Evolutionary conservation across 2,888 invertebrate species (phyloP).

Genomic region (Monochamus alternatus): DNA sequence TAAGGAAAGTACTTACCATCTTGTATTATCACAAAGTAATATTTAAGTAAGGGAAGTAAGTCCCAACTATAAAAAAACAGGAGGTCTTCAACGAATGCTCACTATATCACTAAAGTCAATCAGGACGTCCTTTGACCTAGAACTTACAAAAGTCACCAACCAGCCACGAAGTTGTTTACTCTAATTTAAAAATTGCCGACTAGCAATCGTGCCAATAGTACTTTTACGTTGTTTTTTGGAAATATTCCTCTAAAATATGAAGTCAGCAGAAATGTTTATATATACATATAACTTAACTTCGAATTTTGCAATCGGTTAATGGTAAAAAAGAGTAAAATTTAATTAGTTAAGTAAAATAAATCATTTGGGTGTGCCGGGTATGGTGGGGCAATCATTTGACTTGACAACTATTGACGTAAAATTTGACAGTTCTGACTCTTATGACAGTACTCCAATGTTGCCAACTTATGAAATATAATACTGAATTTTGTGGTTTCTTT

Average conservation of each 20-base stretch:
- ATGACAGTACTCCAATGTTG: too few relatives aligned
- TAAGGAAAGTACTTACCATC: conserved; percentile 23
- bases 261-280: too few relatives aligned
- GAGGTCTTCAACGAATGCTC: conserved; percentile 41
- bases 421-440: neutral
- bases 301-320: too few relatives aligned
- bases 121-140: conserved; percentile 55
- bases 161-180: too few relatives aligned
- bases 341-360: neutral
- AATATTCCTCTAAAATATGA: too few relatives aligned
- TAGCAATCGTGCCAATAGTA: neutral
- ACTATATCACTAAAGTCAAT: conserved; percentile 34
- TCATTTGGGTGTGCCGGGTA: neutral
- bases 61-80: neutral
- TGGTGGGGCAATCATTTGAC: too few relatives aligned
- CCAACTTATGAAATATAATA: too few relatives aligned
- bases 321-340: too few relatives aligned
- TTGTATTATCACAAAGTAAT: neutral
- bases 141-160: neutral
- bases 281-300: too few relatives aligned
- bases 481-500: too few relatives aligned
- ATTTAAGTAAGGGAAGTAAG: neutral
- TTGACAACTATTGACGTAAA: neutral
- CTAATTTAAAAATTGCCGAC: neutral
- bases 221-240: too few relatives aligned